phyloP scores from a whole-genome alignment of 2,888 invertebrate species.

The Morinoia aosen region DNA sequence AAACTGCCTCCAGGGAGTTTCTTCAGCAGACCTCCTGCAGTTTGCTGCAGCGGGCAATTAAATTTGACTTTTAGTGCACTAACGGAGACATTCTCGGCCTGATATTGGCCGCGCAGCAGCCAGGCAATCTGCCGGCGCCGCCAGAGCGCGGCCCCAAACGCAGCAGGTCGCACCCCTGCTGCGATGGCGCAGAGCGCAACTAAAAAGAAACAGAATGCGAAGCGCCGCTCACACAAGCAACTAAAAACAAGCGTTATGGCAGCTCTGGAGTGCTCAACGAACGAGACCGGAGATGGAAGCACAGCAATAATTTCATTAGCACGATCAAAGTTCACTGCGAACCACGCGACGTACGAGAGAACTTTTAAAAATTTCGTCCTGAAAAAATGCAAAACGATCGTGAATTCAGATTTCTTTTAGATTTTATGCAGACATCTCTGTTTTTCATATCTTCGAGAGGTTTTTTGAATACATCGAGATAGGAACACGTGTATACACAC shows the following conservation, averaged over 20 bases:
- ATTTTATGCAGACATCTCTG: background rate
- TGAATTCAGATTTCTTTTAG: background rate
- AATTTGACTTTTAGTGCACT: conserved; percentile 17
- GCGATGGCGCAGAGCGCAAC: background rate
- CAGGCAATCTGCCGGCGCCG: background rate
- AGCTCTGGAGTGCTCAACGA: conserved; percentile 10
- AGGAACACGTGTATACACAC: background rate
- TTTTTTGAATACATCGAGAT: background rate
- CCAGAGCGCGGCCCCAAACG: background rate
- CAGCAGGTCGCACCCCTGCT: background rate
- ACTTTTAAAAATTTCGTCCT: background rate
- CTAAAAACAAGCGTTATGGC: conserved; percentile 17
- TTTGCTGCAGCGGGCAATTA: background rate
- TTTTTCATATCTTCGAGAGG: background rate
- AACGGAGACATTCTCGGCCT: conserved; percentile 17
- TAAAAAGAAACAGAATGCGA: background rate
- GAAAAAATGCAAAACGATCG: background rate
- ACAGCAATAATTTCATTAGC: conserved; percentile 21
- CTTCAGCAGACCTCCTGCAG: conserved; percentile 3
- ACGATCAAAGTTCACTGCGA: background rate
- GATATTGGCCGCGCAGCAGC: background rate
- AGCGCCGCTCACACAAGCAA: background rate
- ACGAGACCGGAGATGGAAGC: conserved; percentile 16
- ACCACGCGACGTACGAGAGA: conserved; percentile 14
- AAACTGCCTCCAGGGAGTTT: background rate